Conservation (phyloP, 2,113 vertebrate species). For the Elaphurus davidianus region DNA sequence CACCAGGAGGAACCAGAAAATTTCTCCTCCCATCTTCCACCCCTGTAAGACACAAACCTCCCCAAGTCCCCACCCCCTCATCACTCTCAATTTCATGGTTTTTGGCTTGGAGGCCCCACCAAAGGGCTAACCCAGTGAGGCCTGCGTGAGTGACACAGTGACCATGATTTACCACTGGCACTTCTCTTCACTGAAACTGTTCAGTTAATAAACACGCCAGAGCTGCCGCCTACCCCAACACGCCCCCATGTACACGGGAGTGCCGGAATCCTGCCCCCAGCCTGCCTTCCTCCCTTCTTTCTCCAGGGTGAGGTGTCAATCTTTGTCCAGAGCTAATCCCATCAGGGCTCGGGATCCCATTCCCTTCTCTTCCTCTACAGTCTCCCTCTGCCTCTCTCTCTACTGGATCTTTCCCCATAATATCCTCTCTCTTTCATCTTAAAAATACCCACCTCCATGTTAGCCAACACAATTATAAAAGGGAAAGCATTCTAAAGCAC, state of each 20-base stretch:
- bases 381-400: not conserved
- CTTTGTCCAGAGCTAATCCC: not conserved
- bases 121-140: not conserved
- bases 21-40: not conserved
- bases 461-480: not conserved
- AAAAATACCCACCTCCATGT: not conserved
- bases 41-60: not conserved
- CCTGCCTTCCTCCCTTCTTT: not conserved
- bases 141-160: not conserved
- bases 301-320: not conserved
- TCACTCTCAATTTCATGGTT: not conserved
- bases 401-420: not conserved
- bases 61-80: not conserved
- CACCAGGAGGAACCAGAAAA: not conserved
- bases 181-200: not conserved
- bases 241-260: rapidly evolving
- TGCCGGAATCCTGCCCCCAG: not conserved
- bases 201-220: not conserved
- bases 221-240: not conserved
- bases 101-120: not conserved
- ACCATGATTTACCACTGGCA: not conserved
- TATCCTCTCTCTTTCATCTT: not conserved
- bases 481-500: not conserved
- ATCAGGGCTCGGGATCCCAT: not conserved
- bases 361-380: not conserved